Evolutionary conservation across 1,140 invertebrate genomes (phyloP).

Genomic region (Drosophila subpulchrella): DNA sequence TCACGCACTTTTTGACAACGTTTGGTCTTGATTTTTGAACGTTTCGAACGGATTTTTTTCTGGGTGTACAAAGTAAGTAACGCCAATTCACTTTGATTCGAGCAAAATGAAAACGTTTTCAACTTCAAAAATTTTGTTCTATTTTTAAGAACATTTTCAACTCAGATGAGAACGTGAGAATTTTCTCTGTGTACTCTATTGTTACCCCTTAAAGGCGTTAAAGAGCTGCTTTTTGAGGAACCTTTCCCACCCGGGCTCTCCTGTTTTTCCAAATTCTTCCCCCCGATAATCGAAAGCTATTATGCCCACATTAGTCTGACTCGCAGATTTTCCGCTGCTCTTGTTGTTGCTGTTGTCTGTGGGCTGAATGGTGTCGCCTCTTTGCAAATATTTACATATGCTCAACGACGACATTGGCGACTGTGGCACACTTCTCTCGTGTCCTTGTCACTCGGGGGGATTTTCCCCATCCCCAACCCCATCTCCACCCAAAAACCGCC

Average conservation of each 20-base stretch:
- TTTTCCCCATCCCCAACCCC: not conserved
- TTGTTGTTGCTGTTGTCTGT: constrained; percentile 27
- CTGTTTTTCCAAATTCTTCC: not conserved
- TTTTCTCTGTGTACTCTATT: too few relatives aligned
- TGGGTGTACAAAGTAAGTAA: too few relatives aligned
- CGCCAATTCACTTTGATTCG: too few relatives aligned
- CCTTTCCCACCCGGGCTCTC: not conserved
- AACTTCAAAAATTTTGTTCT: too few relatives aligned
- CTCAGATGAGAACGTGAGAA: too few relatives aligned
- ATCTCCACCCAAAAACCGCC: not conserved
- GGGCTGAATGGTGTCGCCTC: constrained; percentile 46
- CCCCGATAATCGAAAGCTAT: constrained; percentile 80
- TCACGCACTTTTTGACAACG: too few relatives aligned
- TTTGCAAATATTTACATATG: constrained; percentile 80
- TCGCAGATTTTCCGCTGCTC: constrained; percentile 43
- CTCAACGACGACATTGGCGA: constrained; percentile 49
- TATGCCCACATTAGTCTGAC: constrained; percentile 73
- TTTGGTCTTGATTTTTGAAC: too few relatives aligned
- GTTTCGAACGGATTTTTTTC: too few relatives aligned
- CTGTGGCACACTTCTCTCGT: constrained; percentile 63
- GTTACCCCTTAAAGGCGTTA: constrained; percentile 12
- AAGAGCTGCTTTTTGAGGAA: constrained; percentile 5
- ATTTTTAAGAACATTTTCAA: too few relatives aligned
- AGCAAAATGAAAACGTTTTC: too few relatives aligned
- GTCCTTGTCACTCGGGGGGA: constrained; percentile 51